Conservation (phyloP, 2,888 invertebrate species). For the Lasioglossum pauxillum region DNA sequence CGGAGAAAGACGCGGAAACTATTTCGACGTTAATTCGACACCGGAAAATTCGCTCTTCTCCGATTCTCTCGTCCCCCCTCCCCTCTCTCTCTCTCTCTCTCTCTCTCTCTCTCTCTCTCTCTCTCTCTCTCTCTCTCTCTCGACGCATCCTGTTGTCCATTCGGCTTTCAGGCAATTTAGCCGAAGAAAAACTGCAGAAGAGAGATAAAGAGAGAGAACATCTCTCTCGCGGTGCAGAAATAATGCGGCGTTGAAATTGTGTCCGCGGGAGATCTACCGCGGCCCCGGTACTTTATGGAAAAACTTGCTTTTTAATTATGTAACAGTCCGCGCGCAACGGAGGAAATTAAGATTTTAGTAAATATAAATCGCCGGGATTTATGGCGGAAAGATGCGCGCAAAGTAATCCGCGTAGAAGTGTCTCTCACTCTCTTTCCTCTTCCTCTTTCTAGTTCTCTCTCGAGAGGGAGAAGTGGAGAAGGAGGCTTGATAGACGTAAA, state of each 20-base stretch:
- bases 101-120: too few species aligned
- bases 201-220: too few species aligned
- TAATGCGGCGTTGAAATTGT: slow-evolving; percentile 23
- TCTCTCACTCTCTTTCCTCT: background rate
- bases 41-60: slow-evolving; percentile 27
- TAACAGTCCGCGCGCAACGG: slow-evolving; percentile 22
- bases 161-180: slow-evolving; percentile 7
- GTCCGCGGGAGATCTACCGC: slow-evolving; percentile 8
- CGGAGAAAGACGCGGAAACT: background rate
- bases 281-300: slow-evolving; percentile 16
- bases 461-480: background rate
- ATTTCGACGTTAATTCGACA: slow-evolving; percentile 5
- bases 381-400: background rate
- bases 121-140: too few species aligned
- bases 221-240: slow-evolving; percentile 6
- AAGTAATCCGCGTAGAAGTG: slow-evolving; percentile 37
- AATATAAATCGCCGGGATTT: slow-evolving; percentile 55
- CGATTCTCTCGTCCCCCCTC: background rate
- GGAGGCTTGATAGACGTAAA: slow-evolving; percentile 55
- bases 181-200: background rate
- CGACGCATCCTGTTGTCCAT: background rate
- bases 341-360: slow-evolving; percentile 54
- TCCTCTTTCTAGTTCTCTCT: background rate
- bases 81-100: too few species aligned
- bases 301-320: slow-evolving; percentile 55